phyloP scores from a whole-genome alignment of 2,888 invertebrate species.

The Dryococelus australis region DNA sequence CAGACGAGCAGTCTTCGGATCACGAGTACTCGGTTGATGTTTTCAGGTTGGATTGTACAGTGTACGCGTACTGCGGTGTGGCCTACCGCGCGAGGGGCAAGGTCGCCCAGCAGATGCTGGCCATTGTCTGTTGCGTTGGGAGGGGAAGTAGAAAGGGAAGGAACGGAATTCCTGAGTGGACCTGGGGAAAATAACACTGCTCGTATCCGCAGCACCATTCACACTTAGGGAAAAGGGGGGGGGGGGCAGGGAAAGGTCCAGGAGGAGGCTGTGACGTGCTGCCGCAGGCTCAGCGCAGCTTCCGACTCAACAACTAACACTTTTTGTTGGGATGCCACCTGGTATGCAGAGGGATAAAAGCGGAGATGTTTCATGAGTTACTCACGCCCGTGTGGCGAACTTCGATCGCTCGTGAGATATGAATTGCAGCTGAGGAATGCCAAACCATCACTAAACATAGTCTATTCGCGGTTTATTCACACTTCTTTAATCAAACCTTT shows the following conservation, averaged over 20 bases:
- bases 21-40: too few relatives aligned
- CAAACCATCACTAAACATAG: too few relatives aligned
- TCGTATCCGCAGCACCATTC: neutral
- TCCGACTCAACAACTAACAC: neutral
- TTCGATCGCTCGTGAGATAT: too few relatives aligned
- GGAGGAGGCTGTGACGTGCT: neutral
- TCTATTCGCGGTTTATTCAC: too few relatives aligned
- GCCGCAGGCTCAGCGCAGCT: neutral
- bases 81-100: neutral
- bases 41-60: neutral
- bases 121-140: neutral
- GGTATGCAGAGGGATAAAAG: too few relatives aligned
- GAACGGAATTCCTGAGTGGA: conserved; percentile 1
- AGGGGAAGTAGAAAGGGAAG: neutral
- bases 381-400: too few relatives aligned
- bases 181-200: neutral
- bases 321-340: neutral
- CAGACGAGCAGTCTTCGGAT: too few relatives aligned
- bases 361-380: too few relatives aligned
- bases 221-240: too few relatives aligned
- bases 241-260: neutral
- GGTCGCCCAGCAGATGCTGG: neutral
- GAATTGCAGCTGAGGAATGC: too few relatives aligned
- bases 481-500: too few relatives aligned
- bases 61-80: neutral